phyloP scores from a whole-genome alignment of 2,113 vertebrate species.

The Corythornis madagascariensis region DNA sequence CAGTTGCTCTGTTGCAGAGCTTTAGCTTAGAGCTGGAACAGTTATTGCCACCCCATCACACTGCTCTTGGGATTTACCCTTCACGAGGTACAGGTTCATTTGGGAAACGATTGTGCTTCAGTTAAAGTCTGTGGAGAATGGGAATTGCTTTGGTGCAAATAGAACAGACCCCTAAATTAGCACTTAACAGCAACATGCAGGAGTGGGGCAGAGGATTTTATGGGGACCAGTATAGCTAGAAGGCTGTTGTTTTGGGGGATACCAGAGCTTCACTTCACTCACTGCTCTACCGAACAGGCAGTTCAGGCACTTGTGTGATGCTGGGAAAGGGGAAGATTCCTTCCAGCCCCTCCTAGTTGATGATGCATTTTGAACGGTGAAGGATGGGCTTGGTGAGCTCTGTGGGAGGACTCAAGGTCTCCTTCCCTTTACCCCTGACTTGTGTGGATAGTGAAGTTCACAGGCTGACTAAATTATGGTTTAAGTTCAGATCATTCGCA shows the following conservation, averaged over 20 bases:
- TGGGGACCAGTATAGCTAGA: not conserved
- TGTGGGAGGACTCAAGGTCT: not conserved
- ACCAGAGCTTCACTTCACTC: accelerated
- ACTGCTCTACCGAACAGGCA: accelerated
- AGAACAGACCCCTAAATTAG: not conserved
- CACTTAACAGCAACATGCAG: not conserved
- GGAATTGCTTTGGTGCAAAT: not conserved
- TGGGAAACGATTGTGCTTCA: not conserved
- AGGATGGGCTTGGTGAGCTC: not conserved
- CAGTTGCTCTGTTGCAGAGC: not conserved
- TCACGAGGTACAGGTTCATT: not conserved
- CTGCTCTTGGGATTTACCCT: not conserved
- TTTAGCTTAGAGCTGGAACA: not conserved
- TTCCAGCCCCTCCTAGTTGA: not conserved
- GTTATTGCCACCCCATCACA: not conserved
- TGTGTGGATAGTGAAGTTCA: not conserved
- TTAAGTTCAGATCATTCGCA: not conserved
- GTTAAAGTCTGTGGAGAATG: not conserved
- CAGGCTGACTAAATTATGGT: not conserved
- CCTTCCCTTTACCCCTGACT: not conserved
- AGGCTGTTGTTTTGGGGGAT: not conserved
- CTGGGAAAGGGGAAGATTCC: not conserved
- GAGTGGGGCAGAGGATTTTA: not conserved
- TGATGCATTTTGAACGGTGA: not conserved
- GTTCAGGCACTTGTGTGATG: not conserved